phyloP scores from a whole-genome alignment of 2,888 invertebrate genomes.

The Drosophila fulvimacula region DNA sequence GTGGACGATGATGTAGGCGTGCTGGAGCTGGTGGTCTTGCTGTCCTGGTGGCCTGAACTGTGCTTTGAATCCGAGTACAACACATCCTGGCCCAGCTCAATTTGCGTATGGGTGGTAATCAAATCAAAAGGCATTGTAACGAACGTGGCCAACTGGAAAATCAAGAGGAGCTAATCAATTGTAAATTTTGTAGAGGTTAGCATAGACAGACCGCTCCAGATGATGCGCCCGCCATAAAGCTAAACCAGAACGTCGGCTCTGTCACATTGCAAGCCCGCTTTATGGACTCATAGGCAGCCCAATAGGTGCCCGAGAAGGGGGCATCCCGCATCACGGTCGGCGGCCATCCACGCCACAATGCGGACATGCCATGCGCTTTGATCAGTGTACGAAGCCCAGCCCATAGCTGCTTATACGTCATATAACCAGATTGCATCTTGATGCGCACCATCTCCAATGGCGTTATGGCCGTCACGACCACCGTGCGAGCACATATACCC shows the following conservation, averaged over 20 bases:
- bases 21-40: not conserved
- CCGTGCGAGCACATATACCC: conserved; percentile 92
- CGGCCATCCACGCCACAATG: conserved; percentile 90
- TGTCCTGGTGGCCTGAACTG: not conserved
- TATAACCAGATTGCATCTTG: conserved; percentile 97
- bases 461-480: conserved; percentile 93
- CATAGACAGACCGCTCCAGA: conserved; percentile 61
- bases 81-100: conserved; percentile 69
- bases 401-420: conserved; percentile 88
- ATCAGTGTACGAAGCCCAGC: conserved; percentile 87
- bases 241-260: conserved; percentile 62
- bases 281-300: conserved; percentile 92
- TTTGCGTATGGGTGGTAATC: conserved; percentile 68
- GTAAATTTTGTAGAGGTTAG: not conserved
- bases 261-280: conserved; percentile 86
- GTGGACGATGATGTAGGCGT: not conserved
- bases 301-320: conserved; percentile 90
- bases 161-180: not conserved
- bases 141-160: conserved; percentile 58
- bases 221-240: conserved; percentile 62
- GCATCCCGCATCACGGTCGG: conserved; percentile 72
- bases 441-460: conserved; percentile 97
- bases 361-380: conserved; percentile 89
- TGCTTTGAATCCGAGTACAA: conserved; percentile 34
- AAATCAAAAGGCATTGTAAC: conserved; percentile 74